Evolutionary conservation across 2,113 vertebrate species (phyloP), one percentile per base, ranked within the genome.

Genomic region (Pelmatolapia mariae): DNA sequence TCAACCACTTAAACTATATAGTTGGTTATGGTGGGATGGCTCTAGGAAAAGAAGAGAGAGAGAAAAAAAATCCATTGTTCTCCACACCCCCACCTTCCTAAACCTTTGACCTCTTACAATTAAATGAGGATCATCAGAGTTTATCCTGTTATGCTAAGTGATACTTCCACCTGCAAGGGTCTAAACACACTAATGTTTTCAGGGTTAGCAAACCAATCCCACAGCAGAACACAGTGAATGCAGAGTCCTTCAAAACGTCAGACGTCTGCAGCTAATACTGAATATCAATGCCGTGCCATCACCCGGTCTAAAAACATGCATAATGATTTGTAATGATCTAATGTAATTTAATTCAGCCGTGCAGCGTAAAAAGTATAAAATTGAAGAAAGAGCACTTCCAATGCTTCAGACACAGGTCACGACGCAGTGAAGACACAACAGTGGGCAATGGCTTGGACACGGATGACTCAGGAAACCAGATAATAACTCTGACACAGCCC

Each of bases 71-170:
- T 9, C 11, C n/a, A 86, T 89, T 73, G 73, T 63, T 66, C 76
- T 43, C 33, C 36, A 47, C 87, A 80, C 61, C 80, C 83, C 86
- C 29, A 63, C 83, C 86, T 89, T 61, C 31, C 31, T 84, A 83
- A 93, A 80, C 87, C 24, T 87, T 66, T 90, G 78, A 93, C 89
- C 82, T 82, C 24, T 50, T 71, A 85, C 87, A 89, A 90, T 85
- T 86, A 90, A 87, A 84, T 83, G 29, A 87, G 87, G 87, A 92
- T 94, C 92, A 93, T 93, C 87, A 84, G 83, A 52, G 84, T 86
- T 90, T 43, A 93, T 94, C 88, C 85, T 78, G 84, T 93, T 92
- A 90, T 56, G 71, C 38, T 83, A 56, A 90, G 87, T 85, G 78
- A 94, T 91, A 90, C 73, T 89, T 91, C 81, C 82, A 89, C 81